A percentile compares a stretch with the other conserved stretches of the same genome.
Evolutionary conservation across 1,140 invertebrate genomes (phyloP).

Genomic region (Diprion similis): DNA sequence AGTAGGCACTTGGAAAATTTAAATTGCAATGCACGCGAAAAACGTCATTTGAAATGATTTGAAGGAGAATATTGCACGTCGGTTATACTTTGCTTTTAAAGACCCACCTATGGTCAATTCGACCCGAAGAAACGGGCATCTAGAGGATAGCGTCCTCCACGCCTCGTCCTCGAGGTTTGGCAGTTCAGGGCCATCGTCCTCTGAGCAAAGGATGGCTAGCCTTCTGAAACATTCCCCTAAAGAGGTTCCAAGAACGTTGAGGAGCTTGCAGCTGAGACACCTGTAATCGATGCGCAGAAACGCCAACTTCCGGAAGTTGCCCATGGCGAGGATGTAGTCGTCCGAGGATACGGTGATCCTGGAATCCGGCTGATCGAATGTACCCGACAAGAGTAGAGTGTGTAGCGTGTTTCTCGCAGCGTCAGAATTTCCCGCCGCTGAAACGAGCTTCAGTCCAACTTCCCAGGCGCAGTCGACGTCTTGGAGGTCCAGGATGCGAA

Average conservation of each 20-base stretch:
- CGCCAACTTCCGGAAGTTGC: neutral
- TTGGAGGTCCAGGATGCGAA: neutral
- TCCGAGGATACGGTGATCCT: neutral
- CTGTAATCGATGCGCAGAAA: neutral
- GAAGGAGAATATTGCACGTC: too few relatives aligned
- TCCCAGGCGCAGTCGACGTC: neutral
- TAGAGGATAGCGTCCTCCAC: neutral
- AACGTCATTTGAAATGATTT: too few relatives aligned
- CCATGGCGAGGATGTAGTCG: neutral
- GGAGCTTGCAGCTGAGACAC: neutral
- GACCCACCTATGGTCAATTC: neutral
- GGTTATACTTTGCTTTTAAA: too few relatives aligned
- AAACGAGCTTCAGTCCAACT: neutral
- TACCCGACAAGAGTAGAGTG: neutral
- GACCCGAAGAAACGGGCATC: neutral
- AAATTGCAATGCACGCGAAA: too few relatives aligned
- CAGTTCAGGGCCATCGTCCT: neutral
- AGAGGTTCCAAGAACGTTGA: neutral
- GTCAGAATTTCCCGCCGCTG: neutral
- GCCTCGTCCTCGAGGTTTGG: conserved; percentile 1
- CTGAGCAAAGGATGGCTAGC: neutral
- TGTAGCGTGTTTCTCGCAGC: neutral
- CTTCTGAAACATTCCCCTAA: neutral
- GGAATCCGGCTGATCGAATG: neutral
- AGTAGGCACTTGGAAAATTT: too few relatives aligned